Evolutionary conservation across 2,113 vertebrate species (phyloP).

Genomic region (Platysternon megacephalum): DNA sequence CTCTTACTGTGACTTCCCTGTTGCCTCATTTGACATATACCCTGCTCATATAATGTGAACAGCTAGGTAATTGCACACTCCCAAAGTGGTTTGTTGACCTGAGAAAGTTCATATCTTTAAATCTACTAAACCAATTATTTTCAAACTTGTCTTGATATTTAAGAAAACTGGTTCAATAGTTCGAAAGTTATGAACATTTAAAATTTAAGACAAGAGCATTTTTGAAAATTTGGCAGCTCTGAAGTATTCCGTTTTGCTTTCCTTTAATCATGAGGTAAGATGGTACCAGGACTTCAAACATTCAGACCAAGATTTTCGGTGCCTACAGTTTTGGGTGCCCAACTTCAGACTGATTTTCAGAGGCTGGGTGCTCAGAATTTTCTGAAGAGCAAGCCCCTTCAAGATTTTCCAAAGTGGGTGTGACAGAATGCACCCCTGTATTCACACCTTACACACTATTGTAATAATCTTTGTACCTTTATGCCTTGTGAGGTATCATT

Average conservation of each 20-base stretch:
- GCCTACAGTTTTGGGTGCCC: neutral
- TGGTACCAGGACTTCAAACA: neutral
- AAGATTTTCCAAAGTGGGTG: neutral
- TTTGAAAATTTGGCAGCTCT: neutral
- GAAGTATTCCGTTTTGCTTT: neutral
- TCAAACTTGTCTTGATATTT: neutral
- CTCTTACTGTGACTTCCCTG: neutral
- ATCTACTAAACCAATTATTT: neutral
- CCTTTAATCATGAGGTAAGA: neutral
- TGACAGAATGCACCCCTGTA: neutral
- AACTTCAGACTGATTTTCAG: constrained; percentile 40
- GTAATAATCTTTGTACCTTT: neutral
- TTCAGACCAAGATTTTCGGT: neutral
- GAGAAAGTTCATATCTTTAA: neutral
- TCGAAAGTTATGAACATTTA: neutral
- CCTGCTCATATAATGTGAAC: neutral
- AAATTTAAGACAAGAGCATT: neutral
- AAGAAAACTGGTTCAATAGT: neutral
- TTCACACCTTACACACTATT: neutral
- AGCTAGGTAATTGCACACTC: neutral
- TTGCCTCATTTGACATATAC: neutral
- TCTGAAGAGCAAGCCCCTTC: neutral
- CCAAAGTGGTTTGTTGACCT: neutral
- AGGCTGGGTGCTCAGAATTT: neutral
- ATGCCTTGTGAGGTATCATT: neutral